Base-by-base conservation (phyloP, 2,113 vertebrate species). In the Cyprinus carpio region DNA sequence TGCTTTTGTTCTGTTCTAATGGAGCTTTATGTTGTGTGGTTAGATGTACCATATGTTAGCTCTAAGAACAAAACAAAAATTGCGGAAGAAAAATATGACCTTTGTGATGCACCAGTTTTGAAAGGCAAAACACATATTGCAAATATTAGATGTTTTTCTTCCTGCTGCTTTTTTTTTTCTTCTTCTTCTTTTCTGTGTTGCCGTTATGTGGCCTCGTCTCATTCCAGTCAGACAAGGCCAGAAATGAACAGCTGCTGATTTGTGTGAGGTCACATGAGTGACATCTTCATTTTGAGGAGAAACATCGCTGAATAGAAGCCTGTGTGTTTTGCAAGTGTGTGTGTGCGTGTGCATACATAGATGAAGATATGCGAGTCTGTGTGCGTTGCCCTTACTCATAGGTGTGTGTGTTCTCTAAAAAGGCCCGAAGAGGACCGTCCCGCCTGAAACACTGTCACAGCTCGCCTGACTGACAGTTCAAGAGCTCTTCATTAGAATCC, bases 241-340 rank as follows among this genome's bases (percentile, higher is more conserved):
- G 93, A 95, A 96, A 96, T 96, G 94, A 96, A 95, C 96, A 95
- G 94, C 92, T 92, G 91, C 91, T 94, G 94, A 95, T 95, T 95
- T 95, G 94, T 94, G 94, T 91, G 92, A 93, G 94, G 93, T 93
- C 92, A 81, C 85, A 90, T 96, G 95, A 95, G 90, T 96, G 96
- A 96, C 95, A 96, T 95, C 93, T 96, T 96, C 93, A 95, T 97
- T 96, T 95, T 94, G 93, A 95, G 94, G 93, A 62, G 43, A 9
- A 94, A 94, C 93, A 86, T 92, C 71, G 83, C 87, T 77, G 88
- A 85, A 75, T 20, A 82, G 85, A 56, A 11, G 67, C 13, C 27
- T 86, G 74, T 80, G 31, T 85, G 84, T 84, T 40, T 60, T 62
- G 79, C 84, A 71, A 75, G 84, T 82, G 81, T 75, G 60, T 74